A percentile compares a stretch with the other conserved stretches of the same genome.
phyloP scores from a whole-genome alignment of 2,113 vertebrate species.

The Menidia beryllina region DNA sequence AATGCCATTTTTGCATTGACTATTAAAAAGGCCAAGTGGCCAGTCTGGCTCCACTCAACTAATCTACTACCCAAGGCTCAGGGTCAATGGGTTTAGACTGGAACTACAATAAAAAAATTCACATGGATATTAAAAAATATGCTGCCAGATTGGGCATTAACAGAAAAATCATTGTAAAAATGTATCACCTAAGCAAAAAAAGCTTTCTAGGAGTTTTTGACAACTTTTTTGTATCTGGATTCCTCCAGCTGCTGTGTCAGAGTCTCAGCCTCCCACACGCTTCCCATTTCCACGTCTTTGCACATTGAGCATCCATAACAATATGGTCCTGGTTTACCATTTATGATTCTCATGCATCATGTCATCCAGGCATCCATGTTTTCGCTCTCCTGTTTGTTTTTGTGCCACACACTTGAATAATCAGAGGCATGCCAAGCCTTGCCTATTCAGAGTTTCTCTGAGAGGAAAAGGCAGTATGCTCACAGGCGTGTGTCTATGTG shows the following conservation, averaged over 20 bases:
- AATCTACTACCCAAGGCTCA: too few relatives aligned
- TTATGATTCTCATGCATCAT: constrained; percentile 57
- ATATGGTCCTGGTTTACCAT: constrained; percentile 59
- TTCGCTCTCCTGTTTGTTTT: constrained; percentile 62
- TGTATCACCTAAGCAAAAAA: too few relatives aligned
- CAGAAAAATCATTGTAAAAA: too few relatives aligned
- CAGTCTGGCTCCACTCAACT: background rate
- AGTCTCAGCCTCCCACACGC: background rate
- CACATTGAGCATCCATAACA: constrained; percentile 44
- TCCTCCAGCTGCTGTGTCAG: background rate
- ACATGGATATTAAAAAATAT: background rate
- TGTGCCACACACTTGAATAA: constrained; percentile 49
- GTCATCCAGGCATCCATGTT: constrained; percentile 58
- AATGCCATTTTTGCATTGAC: background rate
- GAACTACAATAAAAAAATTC: background rate
- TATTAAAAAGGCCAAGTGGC: constrained; percentile 1
- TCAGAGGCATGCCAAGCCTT: constrained; percentile 35
- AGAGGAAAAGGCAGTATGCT: constrained; percentile 21
- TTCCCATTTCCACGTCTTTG: constrained; percentile 20
- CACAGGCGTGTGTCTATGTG: constrained; percentile 28
- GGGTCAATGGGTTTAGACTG: background rate
- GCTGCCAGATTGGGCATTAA: too few relatives aligned
- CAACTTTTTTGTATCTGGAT: constrained; percentile 7
- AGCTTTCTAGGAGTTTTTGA: background rate
- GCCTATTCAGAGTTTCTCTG: constrained; percentile 39